Evolutionary conservation across 2,797 vertebrate species (phyloP).

Genomic region (Gambusia yucatana): DNA sequence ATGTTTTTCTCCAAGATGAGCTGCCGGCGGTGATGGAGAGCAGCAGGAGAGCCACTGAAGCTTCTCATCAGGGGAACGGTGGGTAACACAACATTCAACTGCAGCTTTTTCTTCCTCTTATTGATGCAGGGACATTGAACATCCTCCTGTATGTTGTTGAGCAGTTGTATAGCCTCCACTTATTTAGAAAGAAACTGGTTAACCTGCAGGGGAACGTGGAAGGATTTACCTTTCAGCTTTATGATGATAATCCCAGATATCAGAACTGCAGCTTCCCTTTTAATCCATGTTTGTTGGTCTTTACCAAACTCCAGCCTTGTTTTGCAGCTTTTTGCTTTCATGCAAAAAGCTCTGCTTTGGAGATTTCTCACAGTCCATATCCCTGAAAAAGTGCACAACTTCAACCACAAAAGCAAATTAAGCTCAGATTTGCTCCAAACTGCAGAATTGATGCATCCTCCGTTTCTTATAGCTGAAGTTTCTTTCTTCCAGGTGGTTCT

Average conservation of each 20-base stretch:
- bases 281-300: background rate
- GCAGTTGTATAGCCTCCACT: background rate
- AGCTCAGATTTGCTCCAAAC: background rate
- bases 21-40: slow-evolving; percentile 18
- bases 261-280: background rate
- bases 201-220: too few species aligned
- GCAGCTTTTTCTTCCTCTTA: background rate
- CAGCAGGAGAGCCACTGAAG: background rate
- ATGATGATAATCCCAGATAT: background rate
- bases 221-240: background rate
- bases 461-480: background rate
- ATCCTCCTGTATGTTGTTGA: background rate
- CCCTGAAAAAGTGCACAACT: background rate
- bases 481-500: slow-evolving; percentile 5
- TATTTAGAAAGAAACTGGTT: background rate
- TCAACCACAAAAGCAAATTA: background rate
- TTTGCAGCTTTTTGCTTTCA: background rate
- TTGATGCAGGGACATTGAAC: background rate
- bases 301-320: background rate
- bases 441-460: background rate
- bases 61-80: slow-evolving; percentile 20
- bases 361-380: background rate
- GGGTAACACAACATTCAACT: background rate
- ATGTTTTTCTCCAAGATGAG: slow-evolving; percentile 20
- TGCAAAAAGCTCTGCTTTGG: too few species aligned